Evolutionary conservation across 2,888 invertebrate genomes (phyloP).

Genomic region (Drosophila neonasuta): DNA sequence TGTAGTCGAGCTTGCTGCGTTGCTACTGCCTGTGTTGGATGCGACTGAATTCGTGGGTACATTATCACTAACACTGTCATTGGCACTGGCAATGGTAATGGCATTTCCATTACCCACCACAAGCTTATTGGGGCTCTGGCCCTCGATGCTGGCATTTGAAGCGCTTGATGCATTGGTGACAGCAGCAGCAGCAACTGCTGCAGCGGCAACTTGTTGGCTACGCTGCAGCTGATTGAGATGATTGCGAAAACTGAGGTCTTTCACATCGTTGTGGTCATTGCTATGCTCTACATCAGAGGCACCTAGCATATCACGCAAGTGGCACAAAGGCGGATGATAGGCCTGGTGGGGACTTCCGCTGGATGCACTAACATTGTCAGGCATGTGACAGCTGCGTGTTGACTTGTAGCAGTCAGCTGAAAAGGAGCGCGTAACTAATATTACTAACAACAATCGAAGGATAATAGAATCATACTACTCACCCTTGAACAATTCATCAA

Average conservation of each 20-base stretch:
- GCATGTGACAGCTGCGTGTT: constrained; percentile 79
- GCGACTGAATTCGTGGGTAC: constrained; percentile 52
- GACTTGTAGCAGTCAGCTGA: constrained; percentile 81
- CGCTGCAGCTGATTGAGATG: constrained; percentile 80
- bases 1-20: constrained; percentile 67
- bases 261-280: constrained; percentile 82
- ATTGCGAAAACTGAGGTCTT: constrained; percentile 81
- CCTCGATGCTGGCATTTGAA: constrained; percentile 43
- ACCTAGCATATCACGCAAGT: constrained; percentile 82
- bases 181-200: constrained; percentile 62
- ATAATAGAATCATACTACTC: constrained; percentile 31
- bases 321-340: constrained; percentile 82
- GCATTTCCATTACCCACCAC: constrained; percentile 31
- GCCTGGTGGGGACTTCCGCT: constrained; percentile 83
- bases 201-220: constrained; percentile 55
- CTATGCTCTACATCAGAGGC: constrained; percentile 82
- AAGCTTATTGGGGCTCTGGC: constrained; percentile 41
- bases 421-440: neutral
- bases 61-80: constrained; percentile 31
- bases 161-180: constrained; percentile 45
- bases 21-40: constrained; percentile 46
- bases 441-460: neutral
- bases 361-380: constrained; percentile 85
- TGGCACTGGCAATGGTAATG: constrained; percentile 12
- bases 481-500: constrained; percentile 86